Conservation (phyloP, 2,797 vertebrate species). For the Rhinella marina region DNA sequence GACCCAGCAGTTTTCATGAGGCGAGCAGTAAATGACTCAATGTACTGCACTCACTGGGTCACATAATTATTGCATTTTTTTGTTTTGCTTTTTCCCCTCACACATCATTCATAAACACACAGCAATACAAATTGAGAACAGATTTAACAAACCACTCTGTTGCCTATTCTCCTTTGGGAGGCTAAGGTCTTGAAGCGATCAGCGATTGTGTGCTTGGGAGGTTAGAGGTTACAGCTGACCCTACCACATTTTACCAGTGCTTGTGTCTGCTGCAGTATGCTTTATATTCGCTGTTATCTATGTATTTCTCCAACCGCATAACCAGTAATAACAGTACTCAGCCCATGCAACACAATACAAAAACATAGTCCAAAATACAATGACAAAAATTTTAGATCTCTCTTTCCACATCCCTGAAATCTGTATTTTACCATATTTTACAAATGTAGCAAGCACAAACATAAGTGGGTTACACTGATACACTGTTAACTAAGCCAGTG, state of each 20-base stretch:
- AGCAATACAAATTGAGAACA: not conserved
- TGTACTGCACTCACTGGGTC: not conserved
- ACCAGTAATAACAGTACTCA: not conserved
- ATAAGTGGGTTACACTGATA: no score
- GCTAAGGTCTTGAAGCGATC: not conserved
- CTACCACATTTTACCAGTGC: not conserved
- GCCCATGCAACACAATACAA: not conserved
- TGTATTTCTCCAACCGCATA: not conserved
- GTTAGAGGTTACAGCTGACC: slow-evolving; percentile 15
- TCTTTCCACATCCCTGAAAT: not conserved
- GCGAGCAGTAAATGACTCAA: slow-evolving; percentile 2
- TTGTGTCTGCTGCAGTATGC: not conserved
- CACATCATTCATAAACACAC: slow-evolving; percentile 1
- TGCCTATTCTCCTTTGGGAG: not conserved
- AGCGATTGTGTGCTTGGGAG: not conserved
- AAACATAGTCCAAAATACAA: not conserved
- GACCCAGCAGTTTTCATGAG: slow-evolving; percentile 22
- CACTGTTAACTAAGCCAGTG: no score
- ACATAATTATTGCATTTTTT: slow-evolving; percentile 37
- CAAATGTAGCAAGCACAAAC: no score
- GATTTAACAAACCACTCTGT: not conserved
- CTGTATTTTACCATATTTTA: not conserved
- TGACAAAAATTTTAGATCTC: not conserved
- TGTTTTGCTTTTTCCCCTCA: not conserved
- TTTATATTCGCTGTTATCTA: not conserved